These are phyloP conservation scores for Anomalospiza imberbis DNA, from an alignment of 2,797 vertebrate genomes.

Conservation along the genomic window DNA sequence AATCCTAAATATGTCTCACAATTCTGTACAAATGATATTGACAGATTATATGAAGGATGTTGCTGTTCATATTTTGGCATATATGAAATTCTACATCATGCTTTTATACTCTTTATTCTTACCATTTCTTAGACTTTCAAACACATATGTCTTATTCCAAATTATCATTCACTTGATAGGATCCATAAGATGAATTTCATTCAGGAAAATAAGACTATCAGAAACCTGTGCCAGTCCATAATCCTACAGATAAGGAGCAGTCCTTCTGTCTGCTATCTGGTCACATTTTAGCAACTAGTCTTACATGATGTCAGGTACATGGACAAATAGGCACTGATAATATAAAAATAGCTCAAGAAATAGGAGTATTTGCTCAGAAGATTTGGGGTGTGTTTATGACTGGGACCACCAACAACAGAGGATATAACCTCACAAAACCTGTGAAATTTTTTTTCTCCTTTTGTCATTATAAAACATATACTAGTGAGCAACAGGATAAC, in stretches of 20 bases:
- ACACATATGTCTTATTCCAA: background rate
- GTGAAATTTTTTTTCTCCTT: background rate
- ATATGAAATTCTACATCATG: background rate
- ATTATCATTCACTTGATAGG: background rate
- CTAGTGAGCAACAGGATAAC: background rate
- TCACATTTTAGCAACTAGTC: background rate
- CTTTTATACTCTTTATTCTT: background rate
- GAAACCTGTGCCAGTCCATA: background rate
- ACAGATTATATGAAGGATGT: background rate
- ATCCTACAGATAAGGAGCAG: background rate
- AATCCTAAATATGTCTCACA: background rate
- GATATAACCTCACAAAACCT: background rate
- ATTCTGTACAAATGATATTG: background rate
- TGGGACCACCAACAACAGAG: background rate
- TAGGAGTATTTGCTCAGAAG: background rate
- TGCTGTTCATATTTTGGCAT: background rate
- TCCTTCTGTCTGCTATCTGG: background rate
- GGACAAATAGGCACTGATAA: background rate
- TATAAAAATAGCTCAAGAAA: background rate
- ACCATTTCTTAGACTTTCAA: background rate
- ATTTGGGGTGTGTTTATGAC: accelerated
- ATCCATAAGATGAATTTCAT: background rate
- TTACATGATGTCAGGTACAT: background rate
- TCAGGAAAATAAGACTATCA: background rate
- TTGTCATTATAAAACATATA: background rate